Conservation (phyloP, 2,113 vertebrate genomes). For the Ciconia maguari region DNA sequence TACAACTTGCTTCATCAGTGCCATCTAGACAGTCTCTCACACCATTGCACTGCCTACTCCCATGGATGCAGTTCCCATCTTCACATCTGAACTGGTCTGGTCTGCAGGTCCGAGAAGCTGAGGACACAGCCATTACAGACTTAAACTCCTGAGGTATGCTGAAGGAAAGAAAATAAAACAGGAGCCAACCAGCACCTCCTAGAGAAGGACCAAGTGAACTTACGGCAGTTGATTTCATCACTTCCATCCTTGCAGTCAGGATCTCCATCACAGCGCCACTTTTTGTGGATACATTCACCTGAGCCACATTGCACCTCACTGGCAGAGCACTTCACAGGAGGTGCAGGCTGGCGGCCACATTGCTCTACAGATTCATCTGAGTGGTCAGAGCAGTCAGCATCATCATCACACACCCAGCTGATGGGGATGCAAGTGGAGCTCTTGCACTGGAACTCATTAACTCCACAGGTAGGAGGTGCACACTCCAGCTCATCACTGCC, state of each 20-base stretch:
- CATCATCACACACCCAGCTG: constrained; percentile 93
- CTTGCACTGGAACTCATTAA: constrained; percentile 90
- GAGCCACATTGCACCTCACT: constrained; percentile 89
- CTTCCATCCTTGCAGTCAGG: constrained; percentile 94
- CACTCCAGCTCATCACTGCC: constrained; percentile 90
- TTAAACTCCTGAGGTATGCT: not conserved
- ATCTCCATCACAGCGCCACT: constrained; percentile 97
- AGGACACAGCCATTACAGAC: not conserved
- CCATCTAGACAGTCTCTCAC: constrained; percentile 90
- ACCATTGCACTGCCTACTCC: constrained; percentile 89
- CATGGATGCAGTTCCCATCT: constrained; percentile 89
- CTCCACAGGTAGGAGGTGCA: constrained; percentile 83
- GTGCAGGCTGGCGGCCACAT: constrained; percentile 87
- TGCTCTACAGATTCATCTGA: constrained; percentile 89
- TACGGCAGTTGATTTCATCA: constrained; percentile 95
- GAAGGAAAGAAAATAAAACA: not conserved
- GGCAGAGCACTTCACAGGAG: constrained; percentile 80
- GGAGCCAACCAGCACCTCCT: not conserved
- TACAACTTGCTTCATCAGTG: constrained; percentile 90
- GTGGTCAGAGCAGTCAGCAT: constrained; percentile 92
- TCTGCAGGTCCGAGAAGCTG: constrained; percentile 89
- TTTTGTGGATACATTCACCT: constrained; percentile 93
- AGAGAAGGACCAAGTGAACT: constrained; percentile 51
- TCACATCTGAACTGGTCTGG: constrained; percentile 94
- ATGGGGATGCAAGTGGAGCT: constrained; percentile 88